Conservation (phyloP, 2,888 invertebrate species). For the Lissonota sp. region DNA sequence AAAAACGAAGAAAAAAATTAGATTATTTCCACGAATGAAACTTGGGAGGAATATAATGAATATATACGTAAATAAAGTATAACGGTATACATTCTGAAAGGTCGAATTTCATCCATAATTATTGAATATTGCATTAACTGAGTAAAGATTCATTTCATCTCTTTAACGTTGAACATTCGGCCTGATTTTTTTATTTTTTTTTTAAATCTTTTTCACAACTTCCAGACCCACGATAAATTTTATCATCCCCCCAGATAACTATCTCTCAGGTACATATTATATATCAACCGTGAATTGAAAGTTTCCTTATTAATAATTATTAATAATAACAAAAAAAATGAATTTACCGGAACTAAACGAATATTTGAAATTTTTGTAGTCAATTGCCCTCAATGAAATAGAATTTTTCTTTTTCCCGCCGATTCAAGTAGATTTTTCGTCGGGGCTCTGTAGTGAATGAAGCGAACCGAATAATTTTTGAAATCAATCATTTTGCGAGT, state of each 20-base stretch:
- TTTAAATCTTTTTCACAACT: slow-evolving; percentile 1
- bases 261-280: slow-evolving; percentile 30
- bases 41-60: slow-evolving; percentile 6
- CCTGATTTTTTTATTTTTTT: slow-evolving; percentile 1
- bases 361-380: neutral
- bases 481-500: too few relatives aligned
- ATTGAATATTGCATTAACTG: slow-evolving; percentile 9
- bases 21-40: slow-evolving; percentile 11
- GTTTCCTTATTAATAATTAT: slow-evolving; percentile 40
- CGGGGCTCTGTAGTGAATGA: too few relatives aligned
- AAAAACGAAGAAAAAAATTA: neutral
- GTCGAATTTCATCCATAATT: slow-evolving; percentile 57
- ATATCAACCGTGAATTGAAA: slow-evolving; percentile 43
- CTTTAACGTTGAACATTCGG: slow-evolving; percentile 5
- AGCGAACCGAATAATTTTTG: too few relatives aligned
- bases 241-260: slow-evolving; percentile 21
- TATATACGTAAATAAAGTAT: slow-evolving; percentile 34
- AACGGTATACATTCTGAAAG: slow-evolving; percentile 36
- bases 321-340: slow-evolving; percentile 5
- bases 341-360: slow-evolving; percentile 20
- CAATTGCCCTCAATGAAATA: neutral
- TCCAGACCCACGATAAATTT: slow-evolving; percentile 9
- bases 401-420: neutral
- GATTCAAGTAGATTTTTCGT: too few relatives aligned
- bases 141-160: slow-evolving; percentile 1